Percentiles rank a stretch among this genome's conserved stretches.
phyloP scores from a whole-genome alignment of 2,888 invertebrate genomes.

The Hypercompe scribonia region DNA sequence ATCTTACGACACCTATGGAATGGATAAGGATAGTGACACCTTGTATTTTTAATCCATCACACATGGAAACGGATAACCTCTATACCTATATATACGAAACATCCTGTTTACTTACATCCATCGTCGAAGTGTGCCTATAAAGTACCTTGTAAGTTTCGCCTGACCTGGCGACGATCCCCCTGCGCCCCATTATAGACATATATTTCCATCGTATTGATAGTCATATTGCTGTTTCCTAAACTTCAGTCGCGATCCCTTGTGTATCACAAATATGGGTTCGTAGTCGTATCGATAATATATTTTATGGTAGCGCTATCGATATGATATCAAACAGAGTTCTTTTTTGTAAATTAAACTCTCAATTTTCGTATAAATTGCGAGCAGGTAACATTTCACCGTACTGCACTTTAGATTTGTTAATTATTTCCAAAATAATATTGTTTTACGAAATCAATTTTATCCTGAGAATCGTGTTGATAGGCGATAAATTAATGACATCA shows the following conservation, averaged over 20 bases:
- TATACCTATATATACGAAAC: background rate
- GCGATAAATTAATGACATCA: background rate
- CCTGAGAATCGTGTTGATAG: background rate
- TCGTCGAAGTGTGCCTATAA: background rate
- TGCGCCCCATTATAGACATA: background rate
- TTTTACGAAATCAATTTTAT: background rate
- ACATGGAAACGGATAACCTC: too few relatives aligned
- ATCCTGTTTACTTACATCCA: background rate
- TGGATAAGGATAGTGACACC: too few relatives aligned
- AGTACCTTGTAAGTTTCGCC: background rate
- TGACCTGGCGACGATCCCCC: constrained; percentile 7
- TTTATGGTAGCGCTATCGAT: background rate
- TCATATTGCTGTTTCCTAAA: background rate
- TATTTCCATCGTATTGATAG: constrained; percentile 7
- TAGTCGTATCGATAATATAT: background rate
- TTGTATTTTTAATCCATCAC: too few relatives aligned
- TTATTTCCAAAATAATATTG: too few relatives aligned
- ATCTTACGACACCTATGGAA: too few relatives aligned
- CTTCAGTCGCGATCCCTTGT: background rate
- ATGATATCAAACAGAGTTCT: background rate
- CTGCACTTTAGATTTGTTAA: too few relatives aligned
- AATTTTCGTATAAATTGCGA: background rate
- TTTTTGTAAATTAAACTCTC: background rate
- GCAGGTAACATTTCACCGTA: too few relatives aligned
- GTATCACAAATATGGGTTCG: background rate